phyloP scores from a whole-genome alignment of 2,797 vertebrate species.

The Benthosema pterotum region DNA sequence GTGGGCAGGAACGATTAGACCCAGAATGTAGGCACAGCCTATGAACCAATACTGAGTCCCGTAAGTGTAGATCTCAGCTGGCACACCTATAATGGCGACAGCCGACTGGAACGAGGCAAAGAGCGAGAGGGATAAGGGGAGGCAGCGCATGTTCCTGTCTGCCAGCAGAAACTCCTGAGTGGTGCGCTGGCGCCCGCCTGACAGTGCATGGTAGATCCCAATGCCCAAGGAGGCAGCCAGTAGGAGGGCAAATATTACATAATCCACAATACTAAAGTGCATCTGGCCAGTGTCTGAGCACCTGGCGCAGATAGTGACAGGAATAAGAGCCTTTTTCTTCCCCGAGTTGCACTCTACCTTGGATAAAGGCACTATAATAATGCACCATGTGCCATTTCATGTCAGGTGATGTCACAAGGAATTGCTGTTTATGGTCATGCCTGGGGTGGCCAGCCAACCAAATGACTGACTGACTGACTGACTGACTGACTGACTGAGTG shows the following conservation, averaged over 20 bases:
- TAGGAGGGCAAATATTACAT: slow-evolving; percentile 86
- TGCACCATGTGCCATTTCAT: too few relatives aligned
- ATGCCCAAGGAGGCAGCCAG: slow-evolving; percentile 85
- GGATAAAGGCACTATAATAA: too few relatives aligned
- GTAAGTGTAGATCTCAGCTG: slow-evolving; percentile 86
- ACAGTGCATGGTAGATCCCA: slow-evolving; percentile 90
- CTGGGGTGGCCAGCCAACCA: too few relatives aligned
- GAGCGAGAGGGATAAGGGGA: slow-evolving; percentile 90
- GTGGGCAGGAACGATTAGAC: slow-evolving; percentile 90
- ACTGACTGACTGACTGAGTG: too few relatives aligned
- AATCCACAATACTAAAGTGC: slow-evolving; percentile 83
- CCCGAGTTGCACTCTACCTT: too few relatives aligned
- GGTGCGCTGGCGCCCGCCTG: slow-evolving; percentile 86
- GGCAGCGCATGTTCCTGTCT: slow-evolving; percentile 87
- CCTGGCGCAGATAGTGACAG: background rate
- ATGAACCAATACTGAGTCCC: slow-evolving; percentile 98
- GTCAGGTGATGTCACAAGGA: too few relatives aligned
- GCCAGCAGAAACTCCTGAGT: slow-evolving; percentile 91
- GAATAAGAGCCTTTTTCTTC: slow-evolving; percentile 6
- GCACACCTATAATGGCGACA: slow-evolving; percentile 91
- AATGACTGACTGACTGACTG: too few relatives aligned
- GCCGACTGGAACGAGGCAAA: slow-evolving; percentile 96
- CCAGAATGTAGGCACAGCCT: slow-evolving; percentile 90
- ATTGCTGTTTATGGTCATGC: too few relatives aligned
- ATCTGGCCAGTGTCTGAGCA: slow-evolving; percentile 43